These are phyloP conservation scores for Sarcophilus harrisii DNA, from an alignment of 2,797 vertebrate genomes.

Conservation along the genomic window DNA sequence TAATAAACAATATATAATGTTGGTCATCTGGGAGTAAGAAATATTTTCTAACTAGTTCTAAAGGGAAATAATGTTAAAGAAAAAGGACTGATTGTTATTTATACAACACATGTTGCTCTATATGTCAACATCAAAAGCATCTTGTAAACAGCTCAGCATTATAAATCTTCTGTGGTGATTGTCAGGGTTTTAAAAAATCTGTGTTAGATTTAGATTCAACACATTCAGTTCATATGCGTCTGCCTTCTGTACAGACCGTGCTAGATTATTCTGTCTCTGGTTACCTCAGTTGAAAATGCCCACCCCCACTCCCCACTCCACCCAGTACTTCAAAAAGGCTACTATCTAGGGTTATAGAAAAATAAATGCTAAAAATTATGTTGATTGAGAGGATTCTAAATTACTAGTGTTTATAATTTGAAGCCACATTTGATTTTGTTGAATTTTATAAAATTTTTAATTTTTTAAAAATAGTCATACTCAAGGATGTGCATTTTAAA, in stretches of 20 bases:
- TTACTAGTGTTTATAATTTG: slow-evolving; percentile 40
- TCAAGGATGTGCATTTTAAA: slow-evolving; percentile 62
- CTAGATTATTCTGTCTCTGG: slow-evolving; percentile 65
- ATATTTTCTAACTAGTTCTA: slow-evolving; percentile 91
- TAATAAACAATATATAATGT: slow-evolving; percentile 89
- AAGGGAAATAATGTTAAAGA: slow-evolving; percentile 86
- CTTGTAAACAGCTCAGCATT: slow-evolving; percentile 82
- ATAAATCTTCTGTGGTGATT: slow-evolving; percentile 82
- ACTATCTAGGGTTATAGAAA: slow-evolving; percentile 3
- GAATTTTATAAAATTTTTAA: slow-evolving; percentile 54
- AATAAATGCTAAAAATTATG: slow-evolving; percentile 15
- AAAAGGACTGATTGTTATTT: slow-evolving; percentile 84
- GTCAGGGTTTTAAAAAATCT: slow-evolving; percentile 80
- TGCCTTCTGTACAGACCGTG: slow-evolving; percentile 56
- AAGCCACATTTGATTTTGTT: slow-evolving; percentile 60
- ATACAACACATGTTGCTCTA: slow-evolving; percentile 82
- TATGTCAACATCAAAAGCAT: slow-evolving; percentile 85
- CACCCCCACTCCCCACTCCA: too few relatives aligned
- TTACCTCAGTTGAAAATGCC: slow-evolving; percentile 42
- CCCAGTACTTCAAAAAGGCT: neutral
- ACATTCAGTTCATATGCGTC: slow-evolving; percentile 65
- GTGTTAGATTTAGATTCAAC: slow-evolving; percentile 78
- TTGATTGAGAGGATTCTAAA: slow-evolving; percentile 43
- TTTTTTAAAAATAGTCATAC: slow-evolving; percentile 59
- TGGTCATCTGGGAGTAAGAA: slow-evolving; percentile 88